Percentiles rank a stretch among this genome's conserved stretches.
phyloP scores from a whole-genome alignment of 2,113 vertebrate species.

The Labeo catla region DNA sequence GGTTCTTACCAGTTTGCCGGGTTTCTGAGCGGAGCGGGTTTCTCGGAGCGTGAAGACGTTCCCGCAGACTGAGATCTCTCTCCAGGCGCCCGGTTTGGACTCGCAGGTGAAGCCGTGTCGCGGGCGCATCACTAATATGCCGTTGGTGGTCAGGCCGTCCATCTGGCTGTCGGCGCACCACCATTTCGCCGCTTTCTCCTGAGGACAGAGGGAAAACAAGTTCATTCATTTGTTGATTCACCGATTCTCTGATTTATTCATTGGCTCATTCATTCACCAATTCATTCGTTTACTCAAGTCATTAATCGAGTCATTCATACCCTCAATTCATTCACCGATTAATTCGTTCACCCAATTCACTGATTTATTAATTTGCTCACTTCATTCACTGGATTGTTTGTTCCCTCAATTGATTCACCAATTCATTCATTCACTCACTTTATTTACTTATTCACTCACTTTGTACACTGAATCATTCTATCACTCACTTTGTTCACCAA shows the following conservation, averaged over 20 bases:
- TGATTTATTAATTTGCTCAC: neutral
- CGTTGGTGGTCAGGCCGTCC: constrained; percentile 96
- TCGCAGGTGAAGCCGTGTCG: constrained; percentile 88
- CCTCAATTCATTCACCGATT: neutral
- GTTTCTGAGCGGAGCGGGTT: constrained; percentile 89
- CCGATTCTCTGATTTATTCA: neutral
- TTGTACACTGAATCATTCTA: neutral
- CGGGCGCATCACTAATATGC: constrained; percentile 93
- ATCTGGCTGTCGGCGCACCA: constrained; percentile 89
- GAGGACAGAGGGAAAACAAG: neutral
- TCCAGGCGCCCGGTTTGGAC: constrained; percentile 89
- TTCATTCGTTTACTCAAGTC: neutral
- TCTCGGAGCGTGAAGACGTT: constrained; percentile 91
- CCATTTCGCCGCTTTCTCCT: constrained; percentile 97
- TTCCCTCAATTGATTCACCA: neutral
- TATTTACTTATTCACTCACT: neutral
- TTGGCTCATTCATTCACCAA: neutral
- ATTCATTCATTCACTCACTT: neutral
- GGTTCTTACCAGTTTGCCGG: constrained; percentile 85
- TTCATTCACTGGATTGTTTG: neutral
- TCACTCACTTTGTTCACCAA: neutral
- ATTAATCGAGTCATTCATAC: neutral
- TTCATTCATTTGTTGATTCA: neutral
- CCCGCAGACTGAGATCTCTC: constrained; percentile 94
- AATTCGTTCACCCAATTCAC: neutral